phyloP scores from a whole-genome alignment of 2,797 vertebrate genomes.

The Peromyscus attwateri region DNA sequence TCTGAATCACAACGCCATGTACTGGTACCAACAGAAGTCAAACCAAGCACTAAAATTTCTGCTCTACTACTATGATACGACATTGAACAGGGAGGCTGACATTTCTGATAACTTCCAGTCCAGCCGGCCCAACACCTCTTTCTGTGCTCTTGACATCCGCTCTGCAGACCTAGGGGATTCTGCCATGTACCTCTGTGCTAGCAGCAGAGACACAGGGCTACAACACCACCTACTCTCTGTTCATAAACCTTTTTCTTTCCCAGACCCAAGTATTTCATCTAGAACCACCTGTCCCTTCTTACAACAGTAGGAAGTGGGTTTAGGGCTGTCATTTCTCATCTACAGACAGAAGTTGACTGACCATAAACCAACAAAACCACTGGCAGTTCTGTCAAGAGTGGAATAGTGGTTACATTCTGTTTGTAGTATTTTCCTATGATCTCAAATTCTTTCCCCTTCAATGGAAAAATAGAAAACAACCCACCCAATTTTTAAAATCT shows the following conservation, averaged over 20 bases:
- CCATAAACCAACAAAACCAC: neutral
- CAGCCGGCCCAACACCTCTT: neutral
- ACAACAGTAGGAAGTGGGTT: slow-evolving; percentile 34
- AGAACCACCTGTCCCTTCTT: neutral
- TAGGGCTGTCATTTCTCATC: neutral
- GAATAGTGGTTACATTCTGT: neutral
- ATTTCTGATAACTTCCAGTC: slow-evolving; percentile 35
- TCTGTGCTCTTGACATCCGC: neutral
- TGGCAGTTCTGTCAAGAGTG: neutral
- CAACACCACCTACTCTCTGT: accelerated
- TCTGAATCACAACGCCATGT: neutral
- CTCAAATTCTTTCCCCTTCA: neutral
- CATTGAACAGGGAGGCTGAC: neutral
- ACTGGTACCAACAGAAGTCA: slow-evolving; percentile 71
- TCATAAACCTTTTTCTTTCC: slow-evolving; percentile 59
- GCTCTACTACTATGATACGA: neutral
- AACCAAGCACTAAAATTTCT: slow-evolving; percentile 61
- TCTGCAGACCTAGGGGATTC: slow-evolving; percentile 17
- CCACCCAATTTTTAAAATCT: neutral
- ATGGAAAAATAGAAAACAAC: neutral
- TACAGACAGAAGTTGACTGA: neutral
- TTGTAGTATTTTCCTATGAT: neutral
- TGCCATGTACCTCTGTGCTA: slow-evolving; percentile 53
- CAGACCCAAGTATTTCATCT: neutral
- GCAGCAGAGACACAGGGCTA: slow-evolving; percentile 50